Base-by-base conservation (phyloP, 1,140 invertebrate species). In the Drosophila leontia region DNA sequence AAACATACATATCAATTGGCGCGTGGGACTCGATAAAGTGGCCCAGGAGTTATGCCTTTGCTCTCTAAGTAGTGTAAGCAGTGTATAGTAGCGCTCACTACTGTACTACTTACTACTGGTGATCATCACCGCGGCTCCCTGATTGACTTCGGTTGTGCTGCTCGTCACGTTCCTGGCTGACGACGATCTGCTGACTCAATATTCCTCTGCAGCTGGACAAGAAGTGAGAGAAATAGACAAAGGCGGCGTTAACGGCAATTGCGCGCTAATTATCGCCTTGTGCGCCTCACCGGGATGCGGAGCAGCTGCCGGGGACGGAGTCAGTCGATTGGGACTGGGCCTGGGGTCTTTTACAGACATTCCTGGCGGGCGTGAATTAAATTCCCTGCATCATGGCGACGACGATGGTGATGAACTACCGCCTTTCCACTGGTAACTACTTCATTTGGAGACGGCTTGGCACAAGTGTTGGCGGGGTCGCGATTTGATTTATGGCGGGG, bases 321-420 rank as follows among this genome's bases (percentile, higher is more conserved):
- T 3, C 32, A 35, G 32, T 19, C 12, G 17, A 53, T 19, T 19
- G 69, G 9, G 19, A 26, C 1, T 47, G 19, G 50, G 50, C 13
- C 48, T 37, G 19, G 23, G 68, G 42, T 19, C 64, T 55, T 26
- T 63, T 23, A 39, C 42, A 50, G 48, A 55, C 61, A 77, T 77
- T 77, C 75, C 62, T 77, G 47, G 61, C 61, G 74, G 71, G 62
- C 56, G 75, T 77, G 56, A 77, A 76, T 77, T 68, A 63, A 77
- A 77, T 77, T 77, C 63, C 62, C 53, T 48, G 47, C 55, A 41
- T 72, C 67, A 72, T 59, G 42, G 29, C 39, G 23, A 23, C 50
- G 64, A 32, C 17, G 9, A 7, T 34, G 48, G 26, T 29, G 58
- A 77, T 74, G 58, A 50, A 60, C 48, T 26, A 26, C 19, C 42